These are phyloP conservation scores for Drosophila nikananu DNA, from an alignment of 1,140 invertebrate species.

Conservation along the genomic window DNA sequence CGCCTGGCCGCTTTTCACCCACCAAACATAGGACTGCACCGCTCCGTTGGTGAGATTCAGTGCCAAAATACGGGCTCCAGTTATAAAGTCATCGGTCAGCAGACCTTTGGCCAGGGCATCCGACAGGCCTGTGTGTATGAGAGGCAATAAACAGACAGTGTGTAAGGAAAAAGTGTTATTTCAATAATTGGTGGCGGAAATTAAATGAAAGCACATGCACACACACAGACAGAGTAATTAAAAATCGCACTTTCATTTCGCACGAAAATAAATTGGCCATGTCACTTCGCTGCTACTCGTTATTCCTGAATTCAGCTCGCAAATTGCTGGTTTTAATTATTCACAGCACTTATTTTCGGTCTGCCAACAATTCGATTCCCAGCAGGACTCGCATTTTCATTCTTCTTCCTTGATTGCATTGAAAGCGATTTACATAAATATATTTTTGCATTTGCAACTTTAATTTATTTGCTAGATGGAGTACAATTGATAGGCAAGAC, in stretches of 20 bases:
- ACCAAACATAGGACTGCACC: conserved; percentile 87
- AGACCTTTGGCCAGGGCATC: conserved; percentile 88
- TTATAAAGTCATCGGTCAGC: conserved; percentile 86
- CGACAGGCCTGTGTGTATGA: conserved; percentile 85
- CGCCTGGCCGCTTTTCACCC: conserved; percentile 86
- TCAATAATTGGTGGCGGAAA: conserved; percentile 38
- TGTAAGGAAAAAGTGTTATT: conserved; percentile 29
- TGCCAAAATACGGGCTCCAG: conserved; percentile 87
- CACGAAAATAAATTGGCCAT: conserved; percentile 29
- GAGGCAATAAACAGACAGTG: conserved; percentile 2
- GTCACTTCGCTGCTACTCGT: conserved; percentile 27
- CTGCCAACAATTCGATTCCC: conserved; percentile 6
- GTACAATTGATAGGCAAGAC: no score
- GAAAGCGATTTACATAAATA: conserved; percentile 14
- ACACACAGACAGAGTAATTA: conserved; percentile 35
- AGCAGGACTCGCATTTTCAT: conserved; percentile 19
- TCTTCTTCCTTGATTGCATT: conserved; percentile 4
- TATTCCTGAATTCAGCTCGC: conserved; percentile 19
- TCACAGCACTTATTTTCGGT: conserved; percentile 18
- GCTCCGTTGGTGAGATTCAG: conserved; percentile 88
- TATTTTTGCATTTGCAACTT: conserved; percentile 13
- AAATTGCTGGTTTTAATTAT: conserved; percentile 40
- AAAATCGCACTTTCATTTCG: conserved; percentile 17
- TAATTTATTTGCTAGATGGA: background rate
- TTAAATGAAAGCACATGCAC: conserved; percentile 29